Percentiles rank a stretch among this genome's conserved stretches.
Conservation (phyloP, 2,797 vertebrate genomes). For the Clarias platycephalus region DNA sequence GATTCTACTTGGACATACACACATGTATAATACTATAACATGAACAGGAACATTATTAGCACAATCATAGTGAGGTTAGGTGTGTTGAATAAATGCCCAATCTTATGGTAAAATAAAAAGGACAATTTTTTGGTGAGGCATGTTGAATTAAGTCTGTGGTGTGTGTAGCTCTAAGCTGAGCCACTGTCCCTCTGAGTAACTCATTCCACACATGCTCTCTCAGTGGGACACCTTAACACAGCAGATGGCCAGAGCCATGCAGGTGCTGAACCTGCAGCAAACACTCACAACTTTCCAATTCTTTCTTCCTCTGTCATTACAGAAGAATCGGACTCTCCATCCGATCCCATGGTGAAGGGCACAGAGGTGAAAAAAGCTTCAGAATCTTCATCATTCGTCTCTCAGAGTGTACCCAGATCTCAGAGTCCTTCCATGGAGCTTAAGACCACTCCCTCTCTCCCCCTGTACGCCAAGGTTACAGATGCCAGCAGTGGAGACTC, state of each 20-base stretch:
- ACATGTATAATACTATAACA: background rate
- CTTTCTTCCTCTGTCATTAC: constrained; percentile 48
- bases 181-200: constrained; percentile 26
- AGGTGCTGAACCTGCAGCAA: constrained; percentile 34
- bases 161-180: constrained; percentile 3
- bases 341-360: constrained; percentile 79
- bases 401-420: constrained; percentile 21
- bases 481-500: constrained; percentile 88
- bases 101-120: too few species aligned
- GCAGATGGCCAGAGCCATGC: constrained; percentile 44
- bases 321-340: constrained; percentile 83
- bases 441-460: constrained; percentile 64
- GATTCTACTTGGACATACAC: background rate
- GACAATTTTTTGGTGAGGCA: background rate
- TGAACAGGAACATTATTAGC: background rate
- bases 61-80: background rate
- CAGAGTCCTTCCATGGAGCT: constrained; percentile 64
- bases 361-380: constrained; percentile 71
- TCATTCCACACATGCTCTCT: constrained; percentile 40
- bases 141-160: background rate
- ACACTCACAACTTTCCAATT: constrained; percentile 32
- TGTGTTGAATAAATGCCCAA: background rate
- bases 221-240: constrained; percentile 30
- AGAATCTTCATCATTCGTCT: constrained; percentile 15
- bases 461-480: constrained; percentile 36